A percentile compares a stretch with the other conserved stretches of the same genome.
These are phyloP conservation scores for Vesta saturnalis DNA, from an alignment of 2,888 invertebrate genomes.

Conservation along the genomic window DNA sequence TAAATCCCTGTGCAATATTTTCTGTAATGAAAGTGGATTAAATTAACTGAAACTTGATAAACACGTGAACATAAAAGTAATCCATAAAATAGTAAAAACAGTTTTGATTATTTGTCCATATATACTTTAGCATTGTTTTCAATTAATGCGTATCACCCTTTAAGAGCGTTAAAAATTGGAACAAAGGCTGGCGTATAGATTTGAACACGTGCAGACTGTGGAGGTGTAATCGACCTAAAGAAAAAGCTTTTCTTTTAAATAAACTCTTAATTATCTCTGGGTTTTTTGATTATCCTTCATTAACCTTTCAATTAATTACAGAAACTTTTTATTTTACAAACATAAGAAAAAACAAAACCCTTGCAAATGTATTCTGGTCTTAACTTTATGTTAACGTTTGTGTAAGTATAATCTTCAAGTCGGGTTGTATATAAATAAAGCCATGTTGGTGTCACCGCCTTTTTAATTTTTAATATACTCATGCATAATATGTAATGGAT, in stretches of 20 bases:
- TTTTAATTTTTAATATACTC: not conserved
- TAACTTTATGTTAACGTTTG: too few species aligned
- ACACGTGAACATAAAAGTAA: too few species aligned
- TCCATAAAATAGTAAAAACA: too few species aligned
- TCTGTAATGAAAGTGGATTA: too few species aligned
- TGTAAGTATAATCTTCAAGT: not conserved
- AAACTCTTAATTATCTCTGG: not conserved
- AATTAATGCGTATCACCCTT: too few species aligned
- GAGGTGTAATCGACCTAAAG: slow-evolving; percentile 19
- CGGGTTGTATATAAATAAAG: not conserved
- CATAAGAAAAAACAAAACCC: too few species aligned
- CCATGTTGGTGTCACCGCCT: not conserved
- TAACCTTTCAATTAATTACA: not conserved
- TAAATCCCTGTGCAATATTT: too few species aligned
- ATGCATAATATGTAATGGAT: not conserved
- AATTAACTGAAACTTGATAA: too few species aligned
- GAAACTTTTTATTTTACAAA: too few species aligned
- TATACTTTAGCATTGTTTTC: too few species aligned
- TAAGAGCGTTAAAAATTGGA: not conserved
- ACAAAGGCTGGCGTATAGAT: not conserved
- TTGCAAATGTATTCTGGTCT: not conserved
- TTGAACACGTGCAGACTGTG: slow-evolving; percentile 18
- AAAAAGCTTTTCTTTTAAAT: slow-evolving; percentile 19
- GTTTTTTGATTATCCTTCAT: not conserved
- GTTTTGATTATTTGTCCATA: too few species aligned